Evolutionary conservation across 2,888 invertebrate species (phyloP).

Genomic region (Tipula unca): DNA sequence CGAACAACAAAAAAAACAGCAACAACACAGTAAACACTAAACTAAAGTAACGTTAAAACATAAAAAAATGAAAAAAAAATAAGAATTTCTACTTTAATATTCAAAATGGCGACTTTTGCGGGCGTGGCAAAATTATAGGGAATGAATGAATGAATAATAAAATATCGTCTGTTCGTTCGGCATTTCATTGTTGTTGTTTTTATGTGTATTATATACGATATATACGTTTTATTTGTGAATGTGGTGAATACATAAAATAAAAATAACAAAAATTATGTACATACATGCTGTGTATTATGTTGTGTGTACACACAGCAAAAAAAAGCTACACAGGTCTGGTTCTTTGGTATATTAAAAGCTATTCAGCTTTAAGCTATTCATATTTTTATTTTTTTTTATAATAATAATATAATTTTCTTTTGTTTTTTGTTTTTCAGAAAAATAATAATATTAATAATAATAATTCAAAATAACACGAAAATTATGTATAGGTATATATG

Average conservation of each 20-base stretch:
- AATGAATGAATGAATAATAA: slow-evolving; percentile 14
- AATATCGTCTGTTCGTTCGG: slow-evolving; percentile 1
- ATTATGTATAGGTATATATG: too few relatives aligned
- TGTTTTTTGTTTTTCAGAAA: neutral
- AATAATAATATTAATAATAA: neutral
- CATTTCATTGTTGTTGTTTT: neutral
- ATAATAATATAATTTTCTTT: neutral
- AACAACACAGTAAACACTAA: neutral
- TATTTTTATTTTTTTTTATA: neutral
- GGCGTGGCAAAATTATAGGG: slow-evolving; percentile 14
- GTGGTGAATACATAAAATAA: neutral
- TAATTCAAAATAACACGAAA: neutral
- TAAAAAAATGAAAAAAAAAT: too few relatives aligned
- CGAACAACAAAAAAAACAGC: neutral
- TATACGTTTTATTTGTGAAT: neutral
- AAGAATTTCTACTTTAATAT: slow-evolving; percentile 8
- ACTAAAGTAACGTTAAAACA: neutral
- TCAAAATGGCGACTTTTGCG: neutral
- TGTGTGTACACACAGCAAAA: neutral
- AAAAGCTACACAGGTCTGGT: neutral
- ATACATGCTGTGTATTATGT: neutral
- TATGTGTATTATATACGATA: neutral
- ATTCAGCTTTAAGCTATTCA: neutral
- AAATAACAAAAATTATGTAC: neutral
- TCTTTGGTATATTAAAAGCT: neutral